Evolutionary conservation across 2,113 vertebrate species (phyloP), one percentile per base, ranked within the genome.

Genomic region (Prolemur simus): DNA sequence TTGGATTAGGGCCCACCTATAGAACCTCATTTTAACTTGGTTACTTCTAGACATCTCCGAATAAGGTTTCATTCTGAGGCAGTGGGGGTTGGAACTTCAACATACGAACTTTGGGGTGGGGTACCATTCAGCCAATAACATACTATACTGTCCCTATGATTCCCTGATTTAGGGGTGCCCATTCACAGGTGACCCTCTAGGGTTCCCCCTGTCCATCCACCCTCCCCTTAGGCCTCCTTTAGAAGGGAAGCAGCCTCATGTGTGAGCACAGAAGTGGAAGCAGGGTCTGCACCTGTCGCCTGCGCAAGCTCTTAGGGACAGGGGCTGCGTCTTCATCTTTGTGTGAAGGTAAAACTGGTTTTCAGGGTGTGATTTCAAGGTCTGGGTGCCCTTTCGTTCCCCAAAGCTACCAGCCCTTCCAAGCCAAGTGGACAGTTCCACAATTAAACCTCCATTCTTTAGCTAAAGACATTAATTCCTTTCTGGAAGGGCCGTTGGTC

Each of bases 71-170:
- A 14, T 49, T 84, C 60, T 20, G 60, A 83, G 21, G 27, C n/a
- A 37, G 23, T 21, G 20, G 32, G 7, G 6, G 3, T 47, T 13
- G 15, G 52, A 42, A 56, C 8, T 25, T n/a, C 8, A 3, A 8
- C 25, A 14, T n/a, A 15, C 4, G 39, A 13, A 58, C 29, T 27
- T 56, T 5, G 49, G 32, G 60, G 8, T 23, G 6, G 12, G 27
- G 8, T 27, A 25, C 3, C 47, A 29, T 9, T 45, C 32, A 60
- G 39, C 27, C 2, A 2, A 15, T 23, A 25, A 34, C 2, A 27
- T 0, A 9, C 52, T 29, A 1, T 45, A 11, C 4, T 4, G 8
- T 21, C 3, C 32, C 5, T 63, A 1, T 14, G 23, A 12, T 11
- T 80, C 73, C 60, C 37, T 78, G 47, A 32, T 37, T 76, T 66